Percentiles rank a stretch among this genome's conserved stretches.
Evolutionary conservation across 92 coral and sea anemone genomes (phyloP).

Genomic region (Isaurus tuberculatus): DNA sequence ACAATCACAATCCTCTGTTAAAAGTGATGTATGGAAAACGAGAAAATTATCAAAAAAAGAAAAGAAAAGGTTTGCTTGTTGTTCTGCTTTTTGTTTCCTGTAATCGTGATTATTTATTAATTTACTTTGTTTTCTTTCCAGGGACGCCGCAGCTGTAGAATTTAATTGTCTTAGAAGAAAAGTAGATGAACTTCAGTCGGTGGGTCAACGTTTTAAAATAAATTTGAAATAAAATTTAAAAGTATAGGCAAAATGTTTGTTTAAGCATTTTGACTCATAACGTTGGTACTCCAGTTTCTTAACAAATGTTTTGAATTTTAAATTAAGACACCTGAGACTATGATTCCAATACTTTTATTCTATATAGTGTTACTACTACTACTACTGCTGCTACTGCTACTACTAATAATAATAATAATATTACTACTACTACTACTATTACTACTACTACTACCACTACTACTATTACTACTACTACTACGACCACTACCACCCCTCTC

Average conservation of each 20-base stretch:
- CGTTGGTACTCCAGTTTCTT: no score
- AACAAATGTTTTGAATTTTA: no score
- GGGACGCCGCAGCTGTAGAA: conserved; percentile 83
- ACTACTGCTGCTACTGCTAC: no score
- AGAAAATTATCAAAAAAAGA: conserved; percentile 44
- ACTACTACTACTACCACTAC: no score
- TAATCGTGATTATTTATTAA: background rate
- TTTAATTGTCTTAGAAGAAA: conserved; percentile 93
- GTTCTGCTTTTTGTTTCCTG: background rate
- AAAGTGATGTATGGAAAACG: conserved; percentile 50
- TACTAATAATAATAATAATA: no score
- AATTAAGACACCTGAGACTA: no score
- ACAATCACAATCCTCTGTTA: conserved; percentile 43
- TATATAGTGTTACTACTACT: no score
- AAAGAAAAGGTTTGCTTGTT: conserved; percentile 36
- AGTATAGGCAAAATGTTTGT: background rate
- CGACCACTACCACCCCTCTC: no score
- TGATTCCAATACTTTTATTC: no score
- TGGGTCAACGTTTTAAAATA: conserved; percentile 58
- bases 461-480: no score
- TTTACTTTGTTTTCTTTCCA: conserved; percentile 5
- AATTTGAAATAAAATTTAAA: background rate
- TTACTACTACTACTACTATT: no score
- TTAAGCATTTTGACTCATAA: no score
- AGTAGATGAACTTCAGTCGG: conserved; percentile 93